Base-by-base conservation (phyloP, 2,113 vertebrate genomes). In the Anoura caudifer region DNA sequence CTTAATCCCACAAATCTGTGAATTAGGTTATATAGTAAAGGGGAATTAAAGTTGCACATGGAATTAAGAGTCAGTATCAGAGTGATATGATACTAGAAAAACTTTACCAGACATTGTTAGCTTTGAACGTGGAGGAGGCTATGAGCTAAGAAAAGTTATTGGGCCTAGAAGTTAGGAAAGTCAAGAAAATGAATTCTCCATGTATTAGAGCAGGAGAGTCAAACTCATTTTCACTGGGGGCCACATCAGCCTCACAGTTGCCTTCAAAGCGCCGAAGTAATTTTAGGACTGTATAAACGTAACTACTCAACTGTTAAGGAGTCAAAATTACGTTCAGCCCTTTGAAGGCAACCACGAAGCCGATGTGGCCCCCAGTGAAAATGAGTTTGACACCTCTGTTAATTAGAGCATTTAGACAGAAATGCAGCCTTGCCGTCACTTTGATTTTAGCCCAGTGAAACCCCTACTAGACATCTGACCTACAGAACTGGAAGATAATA, bases 11-110 rank as follows among this genome's bases (percentile, higher is more conserved):
- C 3, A 81, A 85, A 79, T 91, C n/a, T 93, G 36, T 92, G 33
- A 92, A 56, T 90, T 79, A 88, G 24, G 33, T 97, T 70, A 92
- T 24, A 92, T 45, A 12, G 56, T 36, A 95, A 79, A 92, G 24
- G 16, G 13, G n/a, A 95, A 92, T 80, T 90, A 92, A 96, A 52
- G 33, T 20, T 92, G 7, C 56, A 87, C 19, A 65, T 90, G 11
- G 26, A 92, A 92, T 92, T 96, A 65, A 92, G 45, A 56, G 26
- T 50, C 11, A 12, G 11, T 70, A 38, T 38, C 24, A 83, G 31
- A 79, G 20, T 67, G 28, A 47, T 56, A 43, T 65, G 17, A 47
- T 56, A 81, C 63, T 41, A 38, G 15, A 95, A 91, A 82, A 15
- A 43, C 4, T 83, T 96, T 45, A 70, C 19, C 52, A 31, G 54